phyloP scores from a whole-genome alignment of 1,140 invertebrate genomes.

The Probaryconus sp. region DNA sequence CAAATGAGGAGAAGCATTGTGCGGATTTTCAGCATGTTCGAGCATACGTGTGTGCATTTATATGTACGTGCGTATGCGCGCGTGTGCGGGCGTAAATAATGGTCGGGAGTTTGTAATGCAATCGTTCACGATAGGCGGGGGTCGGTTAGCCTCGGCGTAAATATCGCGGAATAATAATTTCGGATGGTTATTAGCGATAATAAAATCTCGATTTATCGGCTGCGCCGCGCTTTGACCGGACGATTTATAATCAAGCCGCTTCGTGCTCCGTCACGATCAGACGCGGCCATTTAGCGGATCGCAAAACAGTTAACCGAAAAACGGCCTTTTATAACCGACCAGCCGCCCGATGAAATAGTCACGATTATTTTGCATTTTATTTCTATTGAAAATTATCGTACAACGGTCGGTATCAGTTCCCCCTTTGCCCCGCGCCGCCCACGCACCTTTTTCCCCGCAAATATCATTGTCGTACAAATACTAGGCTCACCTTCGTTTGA shows the following conservation, averaged over 20 bases:
- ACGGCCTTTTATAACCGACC: no score
- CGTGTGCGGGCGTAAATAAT: slow-evolving; percentile 67
- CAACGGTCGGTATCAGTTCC: no score
- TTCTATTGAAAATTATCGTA: slow-evolving; percentile 31
- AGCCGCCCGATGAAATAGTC: slow-evolving; percentile 45
- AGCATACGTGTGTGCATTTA: slow-evolving; percentile 66
- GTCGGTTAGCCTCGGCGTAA: slow-evolving; percentile 67
- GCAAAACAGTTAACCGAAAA: slow-evolving; percentile 15
- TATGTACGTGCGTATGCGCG: slow-evolving; percentile 66
- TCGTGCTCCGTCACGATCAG: slow-evolving; percentile 62
- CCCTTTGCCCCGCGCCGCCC: no score
- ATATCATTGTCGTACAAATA: slow-evolving; percentile 42
- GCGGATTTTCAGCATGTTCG: slow-evolving; percentile 29
- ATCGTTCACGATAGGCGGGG: slow-evolving; percentile 54
- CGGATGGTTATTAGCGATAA: slow-evolving; percentile 75
- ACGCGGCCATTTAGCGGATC: neutral
- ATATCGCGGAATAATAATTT: slow-evolving; percentile 76
- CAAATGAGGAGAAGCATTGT: slow-evolving; percentile 51
- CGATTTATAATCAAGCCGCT: slow-evolving; percentile 72
- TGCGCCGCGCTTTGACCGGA: slow-evolving; percentile 36
- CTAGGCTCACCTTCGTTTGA: slow-evolving; percentile 8
- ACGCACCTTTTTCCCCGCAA: no score
- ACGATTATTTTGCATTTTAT: slow-evolving; percentile 41
- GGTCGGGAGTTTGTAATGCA: slow-evolving; percentile 66
- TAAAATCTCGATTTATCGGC: slow-evolving; percentile 76